phyloP scores from a whole-genome alignment of 2,888 invertebrate species.

The Lasioglossum vierecki region DNA sequence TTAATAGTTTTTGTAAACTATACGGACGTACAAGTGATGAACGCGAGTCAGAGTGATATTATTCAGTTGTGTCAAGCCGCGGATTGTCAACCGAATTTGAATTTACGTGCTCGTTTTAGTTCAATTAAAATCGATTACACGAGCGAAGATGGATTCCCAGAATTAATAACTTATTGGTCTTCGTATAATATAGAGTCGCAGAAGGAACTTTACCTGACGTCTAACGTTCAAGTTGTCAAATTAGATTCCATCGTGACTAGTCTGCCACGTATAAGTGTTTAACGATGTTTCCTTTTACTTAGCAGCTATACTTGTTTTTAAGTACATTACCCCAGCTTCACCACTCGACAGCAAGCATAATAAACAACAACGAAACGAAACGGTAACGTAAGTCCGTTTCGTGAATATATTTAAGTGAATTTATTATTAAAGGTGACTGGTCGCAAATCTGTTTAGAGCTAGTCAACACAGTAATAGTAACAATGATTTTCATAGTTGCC shows the following conservation, averaged over 20 bases:
- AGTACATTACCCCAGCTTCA: conserved; percentile 19
- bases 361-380: conserved; percentile 25
- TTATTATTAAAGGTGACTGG: conserved; percentile 19
- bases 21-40: conserved; percentile 89
- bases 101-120: conserved; percentile 89
- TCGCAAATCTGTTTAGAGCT: conserved; percentile 33
- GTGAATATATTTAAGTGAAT: conserved; percentile 24
- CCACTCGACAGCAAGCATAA: conserved; percentile 22
- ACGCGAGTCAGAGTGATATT: conserved; percentile 92
- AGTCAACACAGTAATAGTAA: conserved; percentile 38
- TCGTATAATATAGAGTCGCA: conserved; percentile 73
- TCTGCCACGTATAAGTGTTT: conserved; percentile 43
- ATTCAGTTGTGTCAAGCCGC: conserved; percentile 88
- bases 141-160: conserved; percentile 90
- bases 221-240: conserved; percentile 80
- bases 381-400: neutral
- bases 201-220: conserved; percentile 66
- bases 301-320: conserved; percentile 22
- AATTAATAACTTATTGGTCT: conserved; percentile 89
- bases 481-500: conserved; percentile 41
- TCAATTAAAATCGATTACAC: conserved; percentile 89
- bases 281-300: conserved; percentile 30
- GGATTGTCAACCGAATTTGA: conserved; percentile 90
- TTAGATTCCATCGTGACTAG: conserved; percentile 70
- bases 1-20: conserved; percentile 92